A percentile compares a stretch with the other conserved stretches of the same genome.
Conservation (phyloP, 2,888 invertebrate species). For the Drosophila helvetica region DNA sequence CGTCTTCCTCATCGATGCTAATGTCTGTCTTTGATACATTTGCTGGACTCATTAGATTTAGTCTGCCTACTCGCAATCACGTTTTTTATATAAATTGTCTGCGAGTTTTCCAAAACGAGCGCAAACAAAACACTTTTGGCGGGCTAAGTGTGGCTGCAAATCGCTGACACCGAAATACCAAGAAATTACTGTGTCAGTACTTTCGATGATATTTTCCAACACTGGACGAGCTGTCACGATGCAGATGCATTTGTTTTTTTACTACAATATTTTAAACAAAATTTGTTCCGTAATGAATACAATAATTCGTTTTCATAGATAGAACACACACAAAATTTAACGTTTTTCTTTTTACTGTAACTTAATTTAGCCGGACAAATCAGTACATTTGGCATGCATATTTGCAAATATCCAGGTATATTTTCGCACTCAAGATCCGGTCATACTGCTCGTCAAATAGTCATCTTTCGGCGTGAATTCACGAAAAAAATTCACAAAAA, state of each 20-base stretch:
- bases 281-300: background rate
- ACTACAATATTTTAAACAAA: background rate
- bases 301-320: background rate
- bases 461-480: conserved; percentile 76
- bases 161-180: background rate
- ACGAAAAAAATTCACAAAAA: conserved; percentile 56
- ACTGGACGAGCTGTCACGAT: conserved; percentile 15
- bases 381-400: background rate
- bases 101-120: conserved; percentile 35
- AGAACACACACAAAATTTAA: background rate
- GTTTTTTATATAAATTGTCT: conserved; percentile 3
- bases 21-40: conserved; percentile 49
- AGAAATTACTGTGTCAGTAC: background rate
- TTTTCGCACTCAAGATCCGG: conserved; percentile 13
- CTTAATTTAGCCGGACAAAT: background rate
- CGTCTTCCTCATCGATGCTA: conserved; percentile 75
- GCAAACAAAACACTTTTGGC: conserved; percentile 63
- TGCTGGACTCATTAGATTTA: conserved; percentile 50
- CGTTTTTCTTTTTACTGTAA: background rate
- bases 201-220: conserved; percentile 15
- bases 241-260: background rate
- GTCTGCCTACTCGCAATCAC: background rate
- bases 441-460: conserved; percentile 50
- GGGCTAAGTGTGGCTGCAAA: conserved; percentile 27
- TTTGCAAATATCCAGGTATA: background rate